These are phyloP conservation scores for Tachina lurida DNA, from an alignment of 2,888 invertebrate genomes.

Conservation along the genomic window DNA sequence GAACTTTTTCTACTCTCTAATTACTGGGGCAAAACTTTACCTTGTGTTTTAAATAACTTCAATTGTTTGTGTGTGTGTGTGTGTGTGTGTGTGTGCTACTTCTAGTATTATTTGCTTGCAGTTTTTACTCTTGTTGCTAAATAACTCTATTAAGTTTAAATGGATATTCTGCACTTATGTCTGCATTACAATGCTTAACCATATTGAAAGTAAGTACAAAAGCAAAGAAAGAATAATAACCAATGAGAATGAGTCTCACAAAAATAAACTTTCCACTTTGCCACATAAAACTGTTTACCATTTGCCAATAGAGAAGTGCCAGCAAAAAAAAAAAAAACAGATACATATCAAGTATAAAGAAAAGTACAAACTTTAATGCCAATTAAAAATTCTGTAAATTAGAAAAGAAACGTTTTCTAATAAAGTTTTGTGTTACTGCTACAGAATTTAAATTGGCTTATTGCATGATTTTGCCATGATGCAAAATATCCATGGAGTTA, in stretches of 20 bases:
- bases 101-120: constrained; percentile 20
- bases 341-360: neutral
- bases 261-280: constrained; percentile 39
- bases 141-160: constrained; percentile 67
- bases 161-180: constrained; percentile 64
- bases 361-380: constrained; percentile 65
- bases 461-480: constrained; percentile 41
- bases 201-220: constrained; percentile 45
- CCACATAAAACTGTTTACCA: constrained; percentile 25
- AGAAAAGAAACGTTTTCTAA: constrained; percentile 68
- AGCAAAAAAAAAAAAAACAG: neutral
- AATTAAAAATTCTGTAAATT: constrained; percentile 68
- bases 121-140: constrained; percentile 48
- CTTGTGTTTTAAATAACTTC: constrained; percentile 50
- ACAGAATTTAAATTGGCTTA: constrained; percentile 69
- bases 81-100: constrained; percentile 4
- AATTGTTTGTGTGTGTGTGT: neutral
- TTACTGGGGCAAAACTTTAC: constrained; percentile 69
- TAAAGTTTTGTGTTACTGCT: constrained; percentile 64
- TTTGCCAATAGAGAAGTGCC: neutral
- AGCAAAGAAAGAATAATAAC: constrained; percentile 1
- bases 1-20: constrained; percentile 66
- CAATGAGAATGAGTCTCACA: constrained; percentile 28
- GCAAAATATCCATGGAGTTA: neutral
- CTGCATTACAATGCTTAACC: constrained; percentile 49